These are phyloP conservation scores for Eilema sororculum DNA, from an alignment of 2,888 invertebrate genomes.

Conservation along the genomic window DNA sequence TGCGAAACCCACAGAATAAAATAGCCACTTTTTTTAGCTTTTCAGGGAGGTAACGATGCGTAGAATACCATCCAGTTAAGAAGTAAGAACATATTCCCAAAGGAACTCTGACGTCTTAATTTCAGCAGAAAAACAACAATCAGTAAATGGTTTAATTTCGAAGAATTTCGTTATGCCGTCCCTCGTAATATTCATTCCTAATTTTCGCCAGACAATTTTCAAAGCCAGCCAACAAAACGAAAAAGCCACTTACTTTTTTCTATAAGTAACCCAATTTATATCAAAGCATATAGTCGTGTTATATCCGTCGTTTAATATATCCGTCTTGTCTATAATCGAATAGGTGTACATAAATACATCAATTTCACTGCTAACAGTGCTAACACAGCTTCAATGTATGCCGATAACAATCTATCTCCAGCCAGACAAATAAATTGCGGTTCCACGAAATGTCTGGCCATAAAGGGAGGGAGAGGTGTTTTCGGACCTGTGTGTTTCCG, in stretches of 20 bases:
- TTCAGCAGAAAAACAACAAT: background rate
- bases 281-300: no score
- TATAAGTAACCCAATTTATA: no score
- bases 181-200: no score
- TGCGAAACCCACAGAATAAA: background rate
- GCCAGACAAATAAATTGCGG: constrained; percentile 75
- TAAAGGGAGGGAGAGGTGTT: constrained; percentile 64
- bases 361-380: constrained; percentile 27
- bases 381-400: constrained; percentile 35
- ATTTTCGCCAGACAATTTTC: no score
- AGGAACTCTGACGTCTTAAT: background rate
- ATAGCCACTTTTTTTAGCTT: background rate
- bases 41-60: background rate
- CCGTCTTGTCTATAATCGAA: background rate
- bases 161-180: background rate
- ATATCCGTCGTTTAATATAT: no score
- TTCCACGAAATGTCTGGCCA: constrained; percentile 70
- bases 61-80: background rate
- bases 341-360: constrained; percentile 10
- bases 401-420: constrained; percentile 60
- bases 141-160: background rate
- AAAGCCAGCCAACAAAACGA: no score
- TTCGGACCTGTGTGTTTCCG: constrained; percentile 59
- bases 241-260: no score
- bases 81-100: background rate